Conservation (phyloP, 1,140 invertebrate species). For the Pogonomyrmex barbatus region DNA sequence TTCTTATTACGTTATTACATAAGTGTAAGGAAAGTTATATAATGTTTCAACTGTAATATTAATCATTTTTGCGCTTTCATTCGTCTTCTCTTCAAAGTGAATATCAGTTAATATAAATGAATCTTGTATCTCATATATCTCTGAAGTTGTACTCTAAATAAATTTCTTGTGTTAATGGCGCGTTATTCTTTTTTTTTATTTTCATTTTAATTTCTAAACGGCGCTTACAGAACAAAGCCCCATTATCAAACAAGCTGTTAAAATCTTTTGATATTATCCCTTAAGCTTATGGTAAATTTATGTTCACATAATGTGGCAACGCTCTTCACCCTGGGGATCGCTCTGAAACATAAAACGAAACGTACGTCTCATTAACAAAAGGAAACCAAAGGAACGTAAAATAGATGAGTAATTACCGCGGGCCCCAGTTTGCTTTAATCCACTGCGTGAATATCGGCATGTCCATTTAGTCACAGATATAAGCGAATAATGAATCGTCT, state of each 20-base stretch:
- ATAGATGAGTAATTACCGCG: slow-evolving; percentile 53
- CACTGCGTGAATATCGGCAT: slow-evolving; percentile 2
- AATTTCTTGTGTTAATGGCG: slow-evolving; percentile 61
- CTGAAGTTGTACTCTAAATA: slow-evolving; percentile 63
- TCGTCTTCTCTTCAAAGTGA: slow-evolving; percentile 54
- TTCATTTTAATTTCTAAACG: slow-evolving; percentile 56
- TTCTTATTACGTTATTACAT: slow-evolving; percentile 23
- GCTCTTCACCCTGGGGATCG: slow-evolving; percentile 87
- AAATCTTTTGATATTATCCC: slow-evolving; percentile 62
- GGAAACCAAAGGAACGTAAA: slow-evolving; percentile 54
- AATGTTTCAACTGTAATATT: slow-evolving; percentile 62
- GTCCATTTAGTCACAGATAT: slow-evolving; percentile 43
- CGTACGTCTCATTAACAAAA: slow-evolving; percentile 49
- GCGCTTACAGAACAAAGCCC: slow-evolving; percentile 67
- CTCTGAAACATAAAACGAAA: slow-evolving; percentile 83
- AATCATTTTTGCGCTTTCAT: slow-evolving; percentile 52
- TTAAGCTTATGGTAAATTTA: slow-evolving; percentile 69
- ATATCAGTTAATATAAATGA: slow-evolving; percentile 42
- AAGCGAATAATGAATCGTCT: slow-evolving; percentile 54
- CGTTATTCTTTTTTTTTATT: background rate
- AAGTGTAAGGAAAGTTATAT: slow-evolving; percentile 62
- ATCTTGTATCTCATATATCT: slow-evolving; percentile 40
- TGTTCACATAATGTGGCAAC: slow-evolving; percentile 88
- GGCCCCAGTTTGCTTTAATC: slow-evolving; percentile 17
- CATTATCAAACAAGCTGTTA: slow-evolving; percentile 74